phyloP scores from a whole-genome alignment of 35 echinoderm and acorn worm species.

The Holothuria glaberrima region DNA sequence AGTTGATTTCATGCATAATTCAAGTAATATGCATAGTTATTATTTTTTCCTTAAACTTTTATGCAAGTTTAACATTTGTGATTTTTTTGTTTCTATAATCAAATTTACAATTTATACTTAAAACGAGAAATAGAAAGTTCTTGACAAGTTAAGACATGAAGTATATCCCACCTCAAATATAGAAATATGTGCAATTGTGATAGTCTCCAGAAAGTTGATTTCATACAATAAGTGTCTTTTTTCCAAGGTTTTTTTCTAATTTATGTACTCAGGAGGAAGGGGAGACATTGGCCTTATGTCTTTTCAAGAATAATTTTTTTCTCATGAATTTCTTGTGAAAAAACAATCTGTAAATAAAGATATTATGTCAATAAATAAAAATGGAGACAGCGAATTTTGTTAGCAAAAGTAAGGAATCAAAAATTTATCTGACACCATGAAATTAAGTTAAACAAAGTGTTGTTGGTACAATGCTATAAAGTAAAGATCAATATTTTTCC shows the following conservation, averaged over 20 bases:
- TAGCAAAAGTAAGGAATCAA: background rate
- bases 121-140: background rate
- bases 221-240: conserved; percentile 36
- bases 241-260: conserved; percentile 33
- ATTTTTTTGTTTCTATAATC: conserved; percentile 28
- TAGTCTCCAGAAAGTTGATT: conserved; percentile 25
- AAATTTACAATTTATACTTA: conserved; percentile 61
- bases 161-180: conserved; percentile 62
- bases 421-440: background rate
- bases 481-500: background rate
- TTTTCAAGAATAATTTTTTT: too few relatives aligned
- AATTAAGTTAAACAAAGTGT: background rate
- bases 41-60: background rate
- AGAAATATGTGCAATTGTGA: conserved; percentile 49
- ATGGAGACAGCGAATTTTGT: too few relatives aligned
- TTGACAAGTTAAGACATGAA: conserved; percentile 15
- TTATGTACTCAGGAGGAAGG: conserved; percentile 49
- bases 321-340: too few relatives aligned
- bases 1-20: conserved; percentile 31
- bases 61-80: background rate
- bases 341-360: conserved; percentile 39
- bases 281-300: background rate
- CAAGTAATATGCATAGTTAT: conserved; percentile 52
- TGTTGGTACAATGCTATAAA: background rate
- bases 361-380: background rate